Base-by-base conservation (phyloP, 1,140 invertebrate species). In the Plectus sambesii region DNA sequence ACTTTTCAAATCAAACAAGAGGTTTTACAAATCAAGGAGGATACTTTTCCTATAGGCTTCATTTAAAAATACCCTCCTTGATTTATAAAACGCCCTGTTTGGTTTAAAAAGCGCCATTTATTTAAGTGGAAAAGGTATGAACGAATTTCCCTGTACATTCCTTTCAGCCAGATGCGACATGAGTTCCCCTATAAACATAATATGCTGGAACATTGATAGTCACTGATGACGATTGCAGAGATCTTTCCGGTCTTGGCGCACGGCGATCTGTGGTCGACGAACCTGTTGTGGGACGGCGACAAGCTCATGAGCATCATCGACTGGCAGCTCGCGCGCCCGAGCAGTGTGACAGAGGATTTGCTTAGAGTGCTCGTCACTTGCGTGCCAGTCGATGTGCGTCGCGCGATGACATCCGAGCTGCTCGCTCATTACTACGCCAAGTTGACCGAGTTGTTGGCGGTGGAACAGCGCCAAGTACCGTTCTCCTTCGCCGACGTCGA, bases 301-400 rank as follows among this genome's bases (percentile, higher is more conserved):
- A 27, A 25, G 8, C 15, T 42, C 8, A 30, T 8, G 5, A 30
- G 41, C 15, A 23, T 42, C 41, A 42, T 42, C 20, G 41, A 42
- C 20, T 42, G 41, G 41, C 41, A 42, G 19, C n/a, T 42, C 5
- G 41, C 20, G 41, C 41, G 36, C 36, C 41, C 41, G 25, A 30
- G 6, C 8, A 23, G 8, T 23, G 25, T 30, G 5, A 42, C 41
- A 15, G 41, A 42, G 20, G 41, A 42, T 17, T 30, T 42, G 4
- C 41, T 27, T 15, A 25, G 36, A n/a, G 6, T 42, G 5, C 5
- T 42, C 6, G 36, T 6, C 41, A 5, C 17, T 4, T 42, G 41
- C 36, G 26, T 25, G 15, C 19, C 41, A 5, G 41, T 42, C 6
- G 41, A 20, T 8, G 8, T 22, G 41, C 41, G 41, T n/a, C 4